Percentiles rank a stretch among this genome's conserved stretches.
Evolutionary conservation across 2,113 vertebrate genomes (phyloP).

Genomic region (Euleptes europaea): DNA sequence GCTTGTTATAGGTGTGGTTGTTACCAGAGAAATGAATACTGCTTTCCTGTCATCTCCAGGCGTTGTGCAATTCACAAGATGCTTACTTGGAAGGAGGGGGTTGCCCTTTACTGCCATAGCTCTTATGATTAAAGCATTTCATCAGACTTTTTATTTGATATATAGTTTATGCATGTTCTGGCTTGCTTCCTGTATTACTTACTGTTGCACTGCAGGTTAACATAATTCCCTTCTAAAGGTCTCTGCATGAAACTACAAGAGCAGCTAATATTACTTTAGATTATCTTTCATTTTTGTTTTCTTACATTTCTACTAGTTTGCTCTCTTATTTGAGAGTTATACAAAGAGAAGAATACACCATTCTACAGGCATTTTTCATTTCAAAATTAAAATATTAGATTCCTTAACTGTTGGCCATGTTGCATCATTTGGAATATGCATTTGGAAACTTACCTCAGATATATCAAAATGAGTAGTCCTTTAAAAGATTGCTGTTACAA

Average conservation of each 20-base stretch:
- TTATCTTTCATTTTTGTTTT: not conserved
- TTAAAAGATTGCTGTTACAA: not conserved
- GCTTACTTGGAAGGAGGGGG: not conserved
- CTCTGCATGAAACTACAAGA: constrained; percentile 8
- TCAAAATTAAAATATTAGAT: constrained; percentile 15
- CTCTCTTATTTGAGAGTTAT: not conserved
- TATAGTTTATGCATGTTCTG: not conserved
- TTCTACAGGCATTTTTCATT: not conserved
- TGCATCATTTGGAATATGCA: constrained; percentile 17
- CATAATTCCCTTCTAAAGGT: rapidly evolving
- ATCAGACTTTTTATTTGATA: not conserved
- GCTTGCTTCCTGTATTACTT: not conserved
- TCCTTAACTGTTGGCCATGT: constrained; percentile 3
- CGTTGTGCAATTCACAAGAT: not conserved
- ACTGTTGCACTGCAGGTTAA: not conserved
- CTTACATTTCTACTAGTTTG: not conserved
- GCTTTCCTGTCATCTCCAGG: not conserved
- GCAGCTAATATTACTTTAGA: not conserved
- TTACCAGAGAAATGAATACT: not conserved
- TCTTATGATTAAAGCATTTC: not conserved
- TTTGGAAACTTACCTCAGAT: constrained; percentile 14
- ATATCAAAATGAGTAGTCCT: not conserved
- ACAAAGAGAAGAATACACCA: not conserved
- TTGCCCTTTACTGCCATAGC: not conserved
- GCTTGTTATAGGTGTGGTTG: constrained; percentile 2